Conservation (phyloP, 2,888 invertebrate species). For the Perdita meconis region DNA sequence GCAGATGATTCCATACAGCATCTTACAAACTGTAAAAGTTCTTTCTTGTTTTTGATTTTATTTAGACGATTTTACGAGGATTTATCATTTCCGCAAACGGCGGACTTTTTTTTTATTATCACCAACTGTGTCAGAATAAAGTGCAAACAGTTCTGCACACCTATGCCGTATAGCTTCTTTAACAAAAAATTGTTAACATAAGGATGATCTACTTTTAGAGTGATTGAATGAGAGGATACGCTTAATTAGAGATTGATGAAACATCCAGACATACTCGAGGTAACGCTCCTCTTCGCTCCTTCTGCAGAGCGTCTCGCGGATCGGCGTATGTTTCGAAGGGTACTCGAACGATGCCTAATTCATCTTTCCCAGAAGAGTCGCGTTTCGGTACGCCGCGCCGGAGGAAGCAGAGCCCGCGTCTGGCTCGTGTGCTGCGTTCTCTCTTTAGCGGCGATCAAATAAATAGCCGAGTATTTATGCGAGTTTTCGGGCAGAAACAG, state of each 20-base stretch:
- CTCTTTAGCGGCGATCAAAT: constrained; percentile 60
- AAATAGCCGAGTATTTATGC: constrained; percentile 63
- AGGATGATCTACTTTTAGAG: too few species aligned
- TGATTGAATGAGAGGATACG: too few species aligned
- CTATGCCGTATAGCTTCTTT: too few species aligned
- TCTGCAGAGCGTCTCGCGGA: constrained; percentile 20
- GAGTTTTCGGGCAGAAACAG: constrained; percentile 46
- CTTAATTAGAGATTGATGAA: background rate
- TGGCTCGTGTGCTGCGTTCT: constrained; percentile 52
- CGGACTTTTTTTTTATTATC: too few species aligned
- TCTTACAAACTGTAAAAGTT: too few species aligned
- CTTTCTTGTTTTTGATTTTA: too few species aligned
- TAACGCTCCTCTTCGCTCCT: background rate
- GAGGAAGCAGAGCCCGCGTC: constrained; percentile 30
- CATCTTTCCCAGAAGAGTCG: constrained; percentile 57
- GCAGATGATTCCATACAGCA: too few species aligned
- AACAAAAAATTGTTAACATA: too few species aligned
- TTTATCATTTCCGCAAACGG: too few species aligned
- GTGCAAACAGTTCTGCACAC: too few species aligned
- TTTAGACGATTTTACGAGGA: too few species aligned
- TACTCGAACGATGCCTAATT: constrained; percentile 62
- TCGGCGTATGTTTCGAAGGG: constrained; percentile 36
- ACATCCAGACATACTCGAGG: background rate
- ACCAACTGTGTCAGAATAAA: too few species aligned
- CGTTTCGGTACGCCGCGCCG: constrained; percentile 48